A percentile compares a stretch with the other conserved stretches of the same genome.
These are phyloP conservation scores for Leptothorax acervorum DNA, from an alignment of 2,888 invertebrate species.

Conservation along the genomic window DNA sequence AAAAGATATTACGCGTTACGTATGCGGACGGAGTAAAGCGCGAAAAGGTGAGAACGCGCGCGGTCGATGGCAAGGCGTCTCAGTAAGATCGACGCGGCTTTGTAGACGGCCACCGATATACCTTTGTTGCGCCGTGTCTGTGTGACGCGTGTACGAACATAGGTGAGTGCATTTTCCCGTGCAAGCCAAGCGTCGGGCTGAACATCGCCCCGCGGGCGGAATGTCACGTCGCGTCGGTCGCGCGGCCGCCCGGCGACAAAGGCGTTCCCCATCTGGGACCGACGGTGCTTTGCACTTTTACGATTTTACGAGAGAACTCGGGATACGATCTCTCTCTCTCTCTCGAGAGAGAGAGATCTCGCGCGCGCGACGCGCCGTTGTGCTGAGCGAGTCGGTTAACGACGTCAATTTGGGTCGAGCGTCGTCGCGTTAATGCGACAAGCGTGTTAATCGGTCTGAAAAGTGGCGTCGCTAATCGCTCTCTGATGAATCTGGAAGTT, in stretches of 20 bases:
- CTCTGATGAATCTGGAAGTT: conserved; percentile 7
- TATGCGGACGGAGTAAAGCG: conserved; percentile 62
- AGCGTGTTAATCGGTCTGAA: conserved; percentile 43
- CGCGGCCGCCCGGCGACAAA: conserved; percentile 45
- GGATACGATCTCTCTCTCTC: not conserved
- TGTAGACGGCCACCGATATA: conserved; percentile 66
- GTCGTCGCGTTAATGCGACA: conserved; percentile 44
- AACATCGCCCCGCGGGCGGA: conserved; percentile 55
- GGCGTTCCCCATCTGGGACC: conserved; percentile 53
- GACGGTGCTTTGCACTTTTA: conserved; percentile 53
- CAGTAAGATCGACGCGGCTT: conserved; percentile 59
- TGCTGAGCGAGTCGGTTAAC: conserved; percentile 31
- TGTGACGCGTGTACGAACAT: conserved; percentile 57
- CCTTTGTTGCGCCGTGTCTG: conserved; percentile 54
- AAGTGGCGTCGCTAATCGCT: conserved; percentile 1
- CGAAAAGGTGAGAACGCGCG: conserved; percentile 33
- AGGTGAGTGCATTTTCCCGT: conserved; percentile 54
- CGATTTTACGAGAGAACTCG: conserved; percentile 50
- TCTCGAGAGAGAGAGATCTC: not conserved
- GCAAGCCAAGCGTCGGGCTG: not conserved
- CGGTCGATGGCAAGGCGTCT: not conserved
- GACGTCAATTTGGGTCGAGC: conserved; percentile 43
- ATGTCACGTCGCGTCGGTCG: conserved; percentile 65
- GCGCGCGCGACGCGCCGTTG: not conserved
- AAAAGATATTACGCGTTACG: conserved; percentile 70